Evolutionary conservation across 2,888 invertebrate species (phyloP), one percentile per base, ranked within the genome.

Genomic region (Napeogenes inachia): DNA sequence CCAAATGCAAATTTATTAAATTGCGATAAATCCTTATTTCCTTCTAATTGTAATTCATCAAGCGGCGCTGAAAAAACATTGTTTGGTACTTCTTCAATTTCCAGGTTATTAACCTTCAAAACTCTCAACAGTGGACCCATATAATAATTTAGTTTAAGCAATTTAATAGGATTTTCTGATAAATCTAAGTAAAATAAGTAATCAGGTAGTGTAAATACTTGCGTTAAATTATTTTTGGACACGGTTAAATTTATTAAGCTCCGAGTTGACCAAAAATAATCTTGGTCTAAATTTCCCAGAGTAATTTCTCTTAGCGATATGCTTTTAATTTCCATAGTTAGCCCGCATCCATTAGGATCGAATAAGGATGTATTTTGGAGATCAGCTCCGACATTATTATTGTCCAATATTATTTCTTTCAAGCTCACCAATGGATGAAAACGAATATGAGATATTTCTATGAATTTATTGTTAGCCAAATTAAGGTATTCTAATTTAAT

Each of bases 111-210:
- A n/a, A 94, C 73, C 68, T 86, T 89, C 3, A 94, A 74, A 0
- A 82, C 79, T 68, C 84, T 88, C 46, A 94, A 10, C 10, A 50
- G 4, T 30, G 50, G 50, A 8, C 30, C 30, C 5, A n/a, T 10
- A 10, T 21, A n/a, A 13, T 30, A 10, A 30, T 30, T 5, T 8
- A 50, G 10, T 12, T 50, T 30, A 30, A 50, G 50, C 12, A 50
- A 21, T 4, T 76, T 71, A 8, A 94, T 87, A 6, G 91, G 86
- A 56, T 93, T 93, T 54, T 91, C 91, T 0, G 93, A 94, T 12
- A 94, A 70, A 75, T 94, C 94, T 21, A 94, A 78, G 64, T 91
- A 88, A 72, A 91, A 84, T 2, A 94, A 69, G 0, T 87, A 87
- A 13, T 79, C 81, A 0, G 94, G 93, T 60, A 93, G 71, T 33